Evolutionary conservation across 2,113 vertebrate species (phyloP), one percentile per base, ranked within the genome.

Genomic region (Pachypanchax playfairii): DNA sequence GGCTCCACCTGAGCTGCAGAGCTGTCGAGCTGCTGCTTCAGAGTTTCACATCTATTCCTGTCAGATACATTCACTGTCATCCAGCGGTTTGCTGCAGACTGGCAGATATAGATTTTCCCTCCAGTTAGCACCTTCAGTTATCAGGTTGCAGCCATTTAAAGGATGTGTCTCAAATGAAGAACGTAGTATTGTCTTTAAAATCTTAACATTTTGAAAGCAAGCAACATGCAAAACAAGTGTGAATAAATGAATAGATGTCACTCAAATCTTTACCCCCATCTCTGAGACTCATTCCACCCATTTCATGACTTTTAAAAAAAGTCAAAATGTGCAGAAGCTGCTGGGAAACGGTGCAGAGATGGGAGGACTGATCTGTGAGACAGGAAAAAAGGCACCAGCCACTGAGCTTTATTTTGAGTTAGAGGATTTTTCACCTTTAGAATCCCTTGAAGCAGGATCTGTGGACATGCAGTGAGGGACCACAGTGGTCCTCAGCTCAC

Each of bases 51-150:
- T 66, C 49, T 46, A 46, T 35, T 36, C 17, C 69, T 54, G 69
- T 79, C 78, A 76, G 47, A 79, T 69, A 22, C 53, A 59, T 70
- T 81, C 51, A 47, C 65, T 65, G 77, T 72, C 66, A 79, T 48
- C 62, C 43, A 12, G 25, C 41, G 52, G 59, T 69, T 47, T 20
- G 56, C 73, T 70, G 73, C 6, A 52, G 61, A 41, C 18, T 48
- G 72, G 66, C 75, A 75, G 48, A 56, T 53, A 71, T 65, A 18
- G 73, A 75, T 75, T 82, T 70, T 67, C 52, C 36, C 21, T 44
- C 33, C 56, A 51, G 65, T 64, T 61, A 49, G 33, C 24, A 67
- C 49, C 66, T 66, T 21, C 18, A 60, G 9, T 55, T 61, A 41
- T 57, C 21, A 29, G 33, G 44, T 50, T 43, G 31, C n/a, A 60